Percentiles rank a stretch among this genome's conserved stretches.
These are phyloP conservation scores for Coracopsis vasa DNA, from an alignment of 2,113 vertebrate genomes.

Conservation along the genomic window DNA sequence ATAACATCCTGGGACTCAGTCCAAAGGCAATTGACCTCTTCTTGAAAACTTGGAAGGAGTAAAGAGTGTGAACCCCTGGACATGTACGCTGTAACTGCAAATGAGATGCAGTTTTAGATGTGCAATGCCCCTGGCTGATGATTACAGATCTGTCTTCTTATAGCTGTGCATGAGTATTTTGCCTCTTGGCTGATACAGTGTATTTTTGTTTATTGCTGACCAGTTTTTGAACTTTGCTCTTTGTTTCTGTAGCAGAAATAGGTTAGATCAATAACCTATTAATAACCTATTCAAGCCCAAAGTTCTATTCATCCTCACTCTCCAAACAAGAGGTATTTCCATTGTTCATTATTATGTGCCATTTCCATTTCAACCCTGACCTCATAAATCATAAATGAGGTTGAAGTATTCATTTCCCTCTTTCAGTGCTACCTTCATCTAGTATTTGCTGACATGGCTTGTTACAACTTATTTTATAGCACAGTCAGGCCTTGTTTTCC, in stretches of 20 bases:
- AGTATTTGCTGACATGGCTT: constrained; percentile 42
- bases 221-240: background rate
- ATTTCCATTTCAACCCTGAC: constrained; percentile 35
- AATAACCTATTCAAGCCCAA: constrained; percentile 15
- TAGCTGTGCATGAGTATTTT: background rate
- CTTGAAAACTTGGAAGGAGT: background rate
- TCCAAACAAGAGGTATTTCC: constrained; percentile 35
- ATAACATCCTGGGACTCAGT: accelerated
- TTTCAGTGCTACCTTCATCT: constrained; percentile 48
- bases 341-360: background rate
- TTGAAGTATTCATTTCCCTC: constrained; percentile 53
- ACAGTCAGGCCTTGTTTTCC: constrained; percentile 42
- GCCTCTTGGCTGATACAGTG: background rate
- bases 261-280: constrained; percentile 34
- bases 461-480: constrained; percentile 55
- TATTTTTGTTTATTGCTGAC: background rate
- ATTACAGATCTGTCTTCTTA: background rate
- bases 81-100: background rate
- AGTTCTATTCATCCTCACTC: background rate
- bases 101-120: background rate
- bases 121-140: background rate
- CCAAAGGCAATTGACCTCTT: background rate
- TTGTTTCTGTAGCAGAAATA: background rate
- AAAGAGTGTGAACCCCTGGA: background rate
- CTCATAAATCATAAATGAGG: constrained; percentile 69